These are phyloP conservation scores for Rachycentron canadum DNA, from an alignment of 2,797 vertebrate species.

Conservation along the genomic window DNA sequence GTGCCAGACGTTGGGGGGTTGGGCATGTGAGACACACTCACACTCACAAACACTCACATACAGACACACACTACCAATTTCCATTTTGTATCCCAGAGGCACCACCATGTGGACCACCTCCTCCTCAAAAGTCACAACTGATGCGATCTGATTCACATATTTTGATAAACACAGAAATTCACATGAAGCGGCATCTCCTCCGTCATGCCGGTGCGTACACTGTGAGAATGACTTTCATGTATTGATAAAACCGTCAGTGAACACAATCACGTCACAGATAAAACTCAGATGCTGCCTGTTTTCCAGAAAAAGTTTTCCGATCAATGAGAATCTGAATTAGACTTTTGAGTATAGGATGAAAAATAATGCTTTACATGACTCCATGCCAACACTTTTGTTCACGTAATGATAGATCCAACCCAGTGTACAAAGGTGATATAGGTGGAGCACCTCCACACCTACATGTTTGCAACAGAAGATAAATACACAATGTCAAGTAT, in stretches of 20 bases:
- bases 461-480: slow-evolving; percentile 9
- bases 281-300: neutral
- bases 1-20: slow-evolving; percentile 75
- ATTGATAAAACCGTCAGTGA: neutral
- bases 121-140: slow-evolving; percentile 47
- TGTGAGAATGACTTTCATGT: neutral
- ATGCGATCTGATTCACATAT: slow-evolving; percentile 43
- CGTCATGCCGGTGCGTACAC: neutral
- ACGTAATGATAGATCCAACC: neutral
- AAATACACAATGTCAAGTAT: slow-evolving; percentile 13
- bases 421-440: neutral
- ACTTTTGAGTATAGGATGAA: neutral
- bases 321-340: neutral
- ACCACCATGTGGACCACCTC: slow-evolving; percentile 52
- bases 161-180: slow-evolving; percentile 53
- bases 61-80: slow-evolving; percentile 62
- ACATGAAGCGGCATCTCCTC: slow-evolving; percentile 9
- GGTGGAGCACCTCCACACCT: neutral
- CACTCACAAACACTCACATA: slow-evolving; percentile 40
- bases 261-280: neutral
- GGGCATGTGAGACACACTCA: slow-evolving; percentile 60
- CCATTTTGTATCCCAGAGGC: slow-evolving; percentile 66
- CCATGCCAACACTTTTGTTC: neutral
- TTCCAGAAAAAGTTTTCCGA: neutral
- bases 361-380: neutral